Base-by-base conservation (phyloP, 37 sponge, comb jelly and placozoan genomes). In the Crambe crambe region DNA sequence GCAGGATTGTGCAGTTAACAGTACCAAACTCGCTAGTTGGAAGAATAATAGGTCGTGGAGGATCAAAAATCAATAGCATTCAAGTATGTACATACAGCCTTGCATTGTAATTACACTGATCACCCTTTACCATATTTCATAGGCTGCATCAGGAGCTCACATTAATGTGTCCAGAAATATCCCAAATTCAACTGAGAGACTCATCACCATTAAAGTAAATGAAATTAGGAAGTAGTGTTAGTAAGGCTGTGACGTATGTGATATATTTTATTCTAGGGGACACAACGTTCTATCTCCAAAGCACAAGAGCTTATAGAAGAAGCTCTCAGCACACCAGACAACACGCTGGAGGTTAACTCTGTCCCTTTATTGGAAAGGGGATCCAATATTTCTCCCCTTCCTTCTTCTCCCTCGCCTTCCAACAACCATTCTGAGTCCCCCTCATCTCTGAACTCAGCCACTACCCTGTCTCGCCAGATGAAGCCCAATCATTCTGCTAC, bases 21-120 rank as follows among this genome's bases (percentile, higher is more conserved):
- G 90, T 94, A 3, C 79, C 90, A 51, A 89, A 94, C 68, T 51
- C 87, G 15, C 82, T 95, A 69, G 89, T 95, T 54, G 96, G 97
- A 3, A 83, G 97, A 43, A 83, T 97, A 58, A 97, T 97, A 22
- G 97, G 97, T 1, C 77, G 74, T 30, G 85, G 85, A 27, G 97
- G 97, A 18, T 51, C 79, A 27, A 90, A 91, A 68, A 97, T 97
- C 79, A 97, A 93, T 68, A 84, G 68, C 42, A 96, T 96, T 5
- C 92, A 91, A 44, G 92, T 90, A 15, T 54, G 80, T 29, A 22
- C 20, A 41, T n/a, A n/a, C n/a, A n/a, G n/a, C n/a, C n/a, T n/a
- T n/a, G n/a, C n/a, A n/a, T n/a, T n/a, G n/a, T n/a, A n/a, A n/a
- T n/a, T n/a, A n/a, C n/a, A n/a, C n/a, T 58, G 18, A n/a, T 60